Evolutionary conservation across 2,888 invertebrate species (phyloP).

Genomic region (Didymodactylos carnosus): DNA sequence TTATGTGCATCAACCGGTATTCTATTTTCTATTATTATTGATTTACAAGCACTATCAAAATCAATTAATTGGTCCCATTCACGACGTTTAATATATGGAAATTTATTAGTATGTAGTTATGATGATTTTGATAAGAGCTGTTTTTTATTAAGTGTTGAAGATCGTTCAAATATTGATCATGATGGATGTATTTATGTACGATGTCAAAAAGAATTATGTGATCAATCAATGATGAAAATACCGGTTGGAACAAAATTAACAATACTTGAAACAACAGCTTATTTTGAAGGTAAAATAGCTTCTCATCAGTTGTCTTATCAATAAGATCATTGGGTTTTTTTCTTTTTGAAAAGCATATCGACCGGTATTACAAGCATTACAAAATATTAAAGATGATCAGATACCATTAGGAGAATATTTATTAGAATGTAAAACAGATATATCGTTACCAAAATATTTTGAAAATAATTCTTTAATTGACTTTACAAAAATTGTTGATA

Average conservation of each 20-base stretch:
- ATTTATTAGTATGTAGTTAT: slow-evolving; percentile 35
- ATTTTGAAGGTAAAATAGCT: too few relatives aligned
- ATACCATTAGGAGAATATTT: slow-evolving; percentile 9
- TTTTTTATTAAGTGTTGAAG: background rate
- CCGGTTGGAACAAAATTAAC: background rate
- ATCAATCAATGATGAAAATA: background rate
- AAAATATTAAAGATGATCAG: slow-evolving; percentile 38
- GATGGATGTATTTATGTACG: background rate
- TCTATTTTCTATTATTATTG: background rate
- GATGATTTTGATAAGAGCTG: background rate
- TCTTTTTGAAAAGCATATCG: slow-evolving; percentile 63
- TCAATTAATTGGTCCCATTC: slow-evolving; percentile 35
- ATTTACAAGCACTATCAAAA: slow-evolving; percentile 30
- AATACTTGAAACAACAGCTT: background rate
- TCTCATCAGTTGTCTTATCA: too few relatives aligned
- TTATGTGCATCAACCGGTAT: background rate
- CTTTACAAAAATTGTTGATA: background rate
- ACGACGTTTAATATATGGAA: slow-evolving; percentile 50
- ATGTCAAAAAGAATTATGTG: background rate
- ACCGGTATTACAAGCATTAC: slow-evolving; percentile 50
- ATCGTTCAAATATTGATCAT: background rate
- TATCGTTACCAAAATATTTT: slow-evolving; percentile 12
- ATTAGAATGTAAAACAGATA: slow-evolving; percentile 16
- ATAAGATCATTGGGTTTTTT: slow-evolving; percentile 54
- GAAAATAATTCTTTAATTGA: background rate